A percentile compares a stretch with the other conserved stretches of the same genome.
Conservation (phyloP, 1,140 invertebrate genomes). For the Cydia amplana region DNA sequence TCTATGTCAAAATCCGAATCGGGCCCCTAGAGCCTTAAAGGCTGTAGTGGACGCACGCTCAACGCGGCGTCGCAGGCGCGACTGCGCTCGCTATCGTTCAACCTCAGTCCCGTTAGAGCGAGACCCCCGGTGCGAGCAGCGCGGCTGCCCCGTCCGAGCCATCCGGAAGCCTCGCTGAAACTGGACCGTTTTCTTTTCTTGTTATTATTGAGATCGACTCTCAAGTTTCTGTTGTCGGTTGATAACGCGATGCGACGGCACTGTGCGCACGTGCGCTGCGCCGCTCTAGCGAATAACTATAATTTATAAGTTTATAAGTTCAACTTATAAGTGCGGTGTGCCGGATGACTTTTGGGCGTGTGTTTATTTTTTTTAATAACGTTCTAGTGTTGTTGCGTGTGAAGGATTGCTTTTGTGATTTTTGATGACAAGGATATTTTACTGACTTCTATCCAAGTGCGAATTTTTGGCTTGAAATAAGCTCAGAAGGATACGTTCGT, state of each 20-base stretch:
- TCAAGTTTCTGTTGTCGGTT: constrained; percentile 77
- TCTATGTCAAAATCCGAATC: too few species aligned
- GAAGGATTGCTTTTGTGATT: constrained; percentile 24
- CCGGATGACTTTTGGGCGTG: constrained; percentile 4
- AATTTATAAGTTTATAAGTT: constrained; percentile 27
- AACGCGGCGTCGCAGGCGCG: constrained; percentile 63
- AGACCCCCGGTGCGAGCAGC: constrained; percentile 65
- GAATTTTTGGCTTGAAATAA: constrained; percentile 15
- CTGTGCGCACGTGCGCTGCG: constrained; percentile 65
- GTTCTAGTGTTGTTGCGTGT: constrained; percentile 16
- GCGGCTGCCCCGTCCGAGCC: constrained; percentile 51
- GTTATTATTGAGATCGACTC: constrained; percentile 78
- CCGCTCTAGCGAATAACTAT: constrained; percentile 49
- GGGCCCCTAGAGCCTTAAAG: constrained; percentile 30
- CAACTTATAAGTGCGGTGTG: constrained; percentile 5
- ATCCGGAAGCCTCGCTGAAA: constrained; percentile 78
- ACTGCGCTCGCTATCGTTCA: constrained; percentile 73
- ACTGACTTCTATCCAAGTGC: constrained; percentile 3
- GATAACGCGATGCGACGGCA: constrained; percentile 75
- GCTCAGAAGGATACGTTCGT: constrained; percentile 20
- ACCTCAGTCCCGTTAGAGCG: constrained; percentile 69
- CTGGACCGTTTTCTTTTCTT: constrained; percentile 80
- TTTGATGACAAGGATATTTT: constrained; percentile 28
- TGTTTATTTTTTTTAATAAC: neutral
- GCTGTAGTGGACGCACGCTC: constrained; percentile 43